Base-by-base conservation (phyloP, 2,113 vertebrate species). In the Actenoides hombroni region DNA sequence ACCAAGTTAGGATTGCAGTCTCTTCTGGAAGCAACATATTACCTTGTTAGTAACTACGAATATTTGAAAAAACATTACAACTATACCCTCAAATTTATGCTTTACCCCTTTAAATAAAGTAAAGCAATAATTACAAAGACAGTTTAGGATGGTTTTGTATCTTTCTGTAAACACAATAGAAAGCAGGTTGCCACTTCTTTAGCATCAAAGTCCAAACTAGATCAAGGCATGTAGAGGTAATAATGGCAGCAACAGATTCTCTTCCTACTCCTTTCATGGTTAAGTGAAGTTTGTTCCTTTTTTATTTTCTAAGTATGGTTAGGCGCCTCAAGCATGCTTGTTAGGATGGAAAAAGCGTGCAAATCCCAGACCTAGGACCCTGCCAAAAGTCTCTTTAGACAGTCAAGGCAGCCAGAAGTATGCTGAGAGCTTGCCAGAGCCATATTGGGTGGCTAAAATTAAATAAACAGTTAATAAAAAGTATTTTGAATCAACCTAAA, bases 311-410 rank as follows among this genome's bases (percentile, higher is more conserved):
- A 86, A 96, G 96, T 96, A 95, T 94, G 95, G 95, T 89, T 94
- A 96, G 94, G 93, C 61, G 77, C 97, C 97, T 95, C 53, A 46
- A 92, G 81, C 94, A 96, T 94, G 91, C 93, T 97, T 96, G 95
- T 94, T 95, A 90, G 89, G 84, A 96, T 95, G 97, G 97, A 98
- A 97, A 97, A 98, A 98, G 96, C 90, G 88, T 97, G 91, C 64
- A 70, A 97, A 97, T 97, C 97, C 92, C 95, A 88, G 89, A 96
- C 90, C 95, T 93, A 91, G 91, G 90, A 74, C 96, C 86, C 95
- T 97, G 98, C 97, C 97, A 96, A 97, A 96, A 97, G 94, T 90
- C 96, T 97, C 96, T 98, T 96, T 91, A 96, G 97, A 98, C 96
- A 97, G 95, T 91, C 83, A 73, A 92, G 44, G 68, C 83, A 92